phyloP scores from a whole-genome alignment of 2,797 vertebrate species.

The Neosilurus mollespiculum region DNA sequence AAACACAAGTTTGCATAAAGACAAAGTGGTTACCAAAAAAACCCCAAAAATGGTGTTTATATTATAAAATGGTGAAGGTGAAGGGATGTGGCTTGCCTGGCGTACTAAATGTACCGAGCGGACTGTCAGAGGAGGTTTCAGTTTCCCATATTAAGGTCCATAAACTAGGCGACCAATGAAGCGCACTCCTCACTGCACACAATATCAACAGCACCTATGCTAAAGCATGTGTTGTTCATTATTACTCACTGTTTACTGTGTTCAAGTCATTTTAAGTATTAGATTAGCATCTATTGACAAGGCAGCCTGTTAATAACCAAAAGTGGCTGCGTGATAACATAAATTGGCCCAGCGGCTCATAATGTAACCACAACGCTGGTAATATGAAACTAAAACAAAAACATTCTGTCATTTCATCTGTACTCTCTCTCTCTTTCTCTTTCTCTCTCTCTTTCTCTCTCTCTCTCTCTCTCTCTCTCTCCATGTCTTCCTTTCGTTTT shows the following conservation, averaged over 20 bases:
- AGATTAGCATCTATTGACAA: constrained; percentile 3
- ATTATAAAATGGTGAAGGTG: background rate
- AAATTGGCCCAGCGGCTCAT: background rate
- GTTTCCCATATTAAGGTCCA: background rate
- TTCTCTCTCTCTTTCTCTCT: background rate
- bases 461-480: background rate
- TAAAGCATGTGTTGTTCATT: background rate
- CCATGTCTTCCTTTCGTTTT: background rate
- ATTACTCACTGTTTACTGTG: background rate
- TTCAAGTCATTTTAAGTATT: background rate
- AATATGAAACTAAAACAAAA: constrained; percentile 1
- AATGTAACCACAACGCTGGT: background rate
- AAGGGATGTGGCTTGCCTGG: background rate
- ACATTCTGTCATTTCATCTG: background rate
- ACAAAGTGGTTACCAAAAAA: background rate
- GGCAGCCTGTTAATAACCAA: background rate
- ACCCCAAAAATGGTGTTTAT: background rate
- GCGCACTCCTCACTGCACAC: background rate
- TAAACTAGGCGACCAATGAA: no score
- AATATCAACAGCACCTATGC: background rate
- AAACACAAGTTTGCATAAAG: background rate
- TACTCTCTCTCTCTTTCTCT: background rate
- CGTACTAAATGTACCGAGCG: background rate
- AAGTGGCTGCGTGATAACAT: background rate
- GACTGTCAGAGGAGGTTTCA: no score